Evolutionary conservation across 2,113 vertebrate genomes (phyloP), one percentile per base, ranked within the genome.

Genomic region (Tragelaphus scriptus): DNA sequence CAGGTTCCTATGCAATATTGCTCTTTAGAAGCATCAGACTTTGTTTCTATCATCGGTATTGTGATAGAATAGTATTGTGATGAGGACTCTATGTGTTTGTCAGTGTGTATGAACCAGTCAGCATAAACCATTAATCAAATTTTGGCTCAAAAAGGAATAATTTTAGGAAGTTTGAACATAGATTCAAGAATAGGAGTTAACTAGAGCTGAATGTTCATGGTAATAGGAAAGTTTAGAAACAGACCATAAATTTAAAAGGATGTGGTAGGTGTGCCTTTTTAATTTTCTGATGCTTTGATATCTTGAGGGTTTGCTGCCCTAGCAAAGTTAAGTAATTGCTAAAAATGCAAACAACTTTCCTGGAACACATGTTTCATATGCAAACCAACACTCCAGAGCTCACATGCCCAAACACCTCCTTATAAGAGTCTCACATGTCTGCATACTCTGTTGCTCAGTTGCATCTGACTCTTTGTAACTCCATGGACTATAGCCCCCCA

Each of bases 341-440:
- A 56, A 25, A 91, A 17, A 81, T 0, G 4, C 21, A 71, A 85
- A 86, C 9, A 49, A 23, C 7, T 56, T 36, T n/a, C 8, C 51
- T 32, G 7, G 55, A 88, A 49, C 17, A 17, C 1, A 10, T 9
- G 17, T 88, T 97, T 88, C 65, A 26, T 36, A 68, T 15, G 2
- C 9, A 59, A 80, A 80, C 25, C 40, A 59, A 56, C 21, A 13
- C 32, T 13, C 16, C 15, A 58, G n/a, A 88, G 21, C 19, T 68
- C 32, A 49, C 10, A 7, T 2, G 5, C 36, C 3, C n/a, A 56
- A 1, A 4, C 0, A 17, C 10, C 16, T 47, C 36, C 2, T 0
- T 2, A 3, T 40, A 23, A 5, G 14, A 9, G 10, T 86, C 4
- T 88, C 1, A 32, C 2, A 44, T 14, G n/a, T 9, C 16, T 71